phyloP scores from a whole-genome alignment of 2,888 invertebrate species.

The Portevinia maculata region DNA sequence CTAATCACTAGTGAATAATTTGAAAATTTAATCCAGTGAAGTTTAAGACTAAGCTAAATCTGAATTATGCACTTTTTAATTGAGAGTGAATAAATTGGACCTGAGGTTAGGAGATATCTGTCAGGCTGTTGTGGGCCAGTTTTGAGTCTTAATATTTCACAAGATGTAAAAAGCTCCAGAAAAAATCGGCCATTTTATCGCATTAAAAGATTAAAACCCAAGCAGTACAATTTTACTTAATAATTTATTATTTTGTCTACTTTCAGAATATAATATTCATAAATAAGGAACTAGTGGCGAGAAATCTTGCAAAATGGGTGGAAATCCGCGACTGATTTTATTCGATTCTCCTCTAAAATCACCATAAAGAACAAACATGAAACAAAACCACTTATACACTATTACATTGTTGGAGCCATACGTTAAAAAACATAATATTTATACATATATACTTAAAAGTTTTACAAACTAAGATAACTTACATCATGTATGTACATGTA shows the following conservation, averaged over 20 bases:
- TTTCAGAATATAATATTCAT: slow-evolving; percentile 91
- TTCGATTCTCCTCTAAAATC: slow-evolving; percentile 56
- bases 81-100: no score
- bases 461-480: slow-evolving; percentile 68
- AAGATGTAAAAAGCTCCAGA: no score
- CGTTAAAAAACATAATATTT: slow-evolving; percentile 55
- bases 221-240: neutral
- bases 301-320: slow-evolving; percentile 91
- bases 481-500: slow-evolving; percentile 69
- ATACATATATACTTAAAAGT: slow-evolving; percentile 64
- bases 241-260: slow-evolving; percentile 71
- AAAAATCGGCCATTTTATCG: neutral
- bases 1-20: no score
- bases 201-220: neutral
- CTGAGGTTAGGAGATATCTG: no score
- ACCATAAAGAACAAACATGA: slow-evolving; percentile 36
- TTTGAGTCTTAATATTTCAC: no score
- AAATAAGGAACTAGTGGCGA: slow-evolving; percentile 93
- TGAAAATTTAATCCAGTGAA: no score
- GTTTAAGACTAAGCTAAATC: no score
- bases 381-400: slow-evolving; percentile 49
- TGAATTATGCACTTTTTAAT: no score
- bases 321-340: slow-evolving; percentile 80
- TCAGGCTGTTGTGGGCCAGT: no score
- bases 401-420: slow-evolving; percentile 67